Percentiles rank a stretch among this genome's conserved stretches.
Conservation (phyloP, 1,140 invertebrate species). For the Hestina assimilis region DNA sequence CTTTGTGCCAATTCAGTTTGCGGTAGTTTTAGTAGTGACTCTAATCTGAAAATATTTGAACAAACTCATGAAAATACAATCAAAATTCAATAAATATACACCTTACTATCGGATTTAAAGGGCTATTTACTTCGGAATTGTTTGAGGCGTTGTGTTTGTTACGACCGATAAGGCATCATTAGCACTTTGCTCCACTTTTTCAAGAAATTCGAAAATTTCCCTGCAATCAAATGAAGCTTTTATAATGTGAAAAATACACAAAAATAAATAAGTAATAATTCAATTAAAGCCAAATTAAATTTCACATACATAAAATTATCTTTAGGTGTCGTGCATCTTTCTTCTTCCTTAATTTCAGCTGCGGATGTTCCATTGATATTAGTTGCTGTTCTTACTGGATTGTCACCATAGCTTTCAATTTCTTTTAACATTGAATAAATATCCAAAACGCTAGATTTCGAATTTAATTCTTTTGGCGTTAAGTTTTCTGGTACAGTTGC, state of each 20-base stretch:
- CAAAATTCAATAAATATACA: too few relatives aligned
- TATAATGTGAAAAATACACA: not conserved
- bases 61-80: too few relatives aligned
- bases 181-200: slow-evolving; percentile 74
- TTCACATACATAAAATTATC: slow-evolving; percentile 67
- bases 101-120: too few relatives aligned
- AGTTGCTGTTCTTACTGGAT: slow-evolving; percentile 44
- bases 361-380: slow-evolving; percentile 26
- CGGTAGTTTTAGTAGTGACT: slow-evolving; percentile 54
- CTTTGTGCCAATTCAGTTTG: slow-evolving; percentile 64
- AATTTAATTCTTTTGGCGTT: slow-evolving; percentile 48
- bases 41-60: too few relatives aligned
- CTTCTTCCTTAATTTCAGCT: slow-evolving; percentile 41
- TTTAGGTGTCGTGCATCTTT: slow-evolving; percentile 48
- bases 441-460: slow-evolving; percentile 68
- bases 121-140: slow-evolving; percentile 61
- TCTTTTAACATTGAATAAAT: slow-evolving; percentile 76
- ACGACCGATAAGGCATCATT: slow-evolving; percentile 69
- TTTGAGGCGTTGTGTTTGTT: slow-evolving; percentile 54
- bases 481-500: slow-evolving; percentile 13
- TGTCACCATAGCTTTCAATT: slow-evolving; percentile 71
- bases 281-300: slow-evolving; percentile 9
- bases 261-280: too few relatives aligned
- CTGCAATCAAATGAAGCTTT: slow-evolving; percentile 49
- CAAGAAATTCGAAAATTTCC: slow-evolving; percentile 75